Conservation (phyloP, 2,888 invertebrate genomes). For the Perizoma flavofasciatum region DNA sequence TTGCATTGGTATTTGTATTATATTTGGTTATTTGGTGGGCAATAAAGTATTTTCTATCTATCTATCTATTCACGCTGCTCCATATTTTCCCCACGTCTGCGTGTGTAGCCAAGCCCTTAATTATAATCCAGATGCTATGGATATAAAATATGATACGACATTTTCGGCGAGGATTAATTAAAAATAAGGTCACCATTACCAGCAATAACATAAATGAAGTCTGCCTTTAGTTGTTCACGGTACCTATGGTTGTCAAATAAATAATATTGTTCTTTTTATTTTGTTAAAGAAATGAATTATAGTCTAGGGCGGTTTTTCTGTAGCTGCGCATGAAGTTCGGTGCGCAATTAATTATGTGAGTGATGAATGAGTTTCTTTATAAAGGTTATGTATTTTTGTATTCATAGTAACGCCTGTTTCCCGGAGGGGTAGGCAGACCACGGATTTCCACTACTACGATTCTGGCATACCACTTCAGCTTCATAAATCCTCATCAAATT, state of each 20-base stretch:
- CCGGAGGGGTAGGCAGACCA: too few relatives aligned
- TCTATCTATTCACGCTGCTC: too few relatives aligned
- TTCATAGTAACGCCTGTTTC: too few relatives aligned
- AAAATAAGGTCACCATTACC: constrained; percentile 47
- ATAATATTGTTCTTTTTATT: constrained; percentile 29
- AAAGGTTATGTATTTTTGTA: not conserved
- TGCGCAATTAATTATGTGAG: constrained; percentile 13
- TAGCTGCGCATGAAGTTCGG: constrained; percentile 19
- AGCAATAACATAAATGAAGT: constrained; percentile 28
- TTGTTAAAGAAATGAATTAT: constrained; percentile 31
- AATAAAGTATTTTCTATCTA: too few relatives aligned
- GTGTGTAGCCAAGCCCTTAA: constrained; percentile 32
- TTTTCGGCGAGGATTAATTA: constrained; percentile 48
- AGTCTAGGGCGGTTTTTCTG: constrained; percentile 23
- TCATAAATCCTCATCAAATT: too few relatives aligned
- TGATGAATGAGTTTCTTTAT: constrained; percentile 13
- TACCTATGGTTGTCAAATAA: constrained; percentile 32
- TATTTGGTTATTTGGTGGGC: too few relatives aligned
- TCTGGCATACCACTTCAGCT: too few relatives aligned
- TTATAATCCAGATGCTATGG: constrained; percentile 41
- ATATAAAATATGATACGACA: constrained; percentile 51
- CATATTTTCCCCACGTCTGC: too few relatives aligned
- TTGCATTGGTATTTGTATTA: too few relatives aligned
- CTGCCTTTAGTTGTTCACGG: constrained; percentile 30
- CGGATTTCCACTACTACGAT: too few relatives aligned